A percentile compares a stretch with the other conserved stretches of the same genome.
Evolutionary conservation across 2,888 invertebrate species (phyloP).

Genomic region (Drosophila fungiperda): DNA sequence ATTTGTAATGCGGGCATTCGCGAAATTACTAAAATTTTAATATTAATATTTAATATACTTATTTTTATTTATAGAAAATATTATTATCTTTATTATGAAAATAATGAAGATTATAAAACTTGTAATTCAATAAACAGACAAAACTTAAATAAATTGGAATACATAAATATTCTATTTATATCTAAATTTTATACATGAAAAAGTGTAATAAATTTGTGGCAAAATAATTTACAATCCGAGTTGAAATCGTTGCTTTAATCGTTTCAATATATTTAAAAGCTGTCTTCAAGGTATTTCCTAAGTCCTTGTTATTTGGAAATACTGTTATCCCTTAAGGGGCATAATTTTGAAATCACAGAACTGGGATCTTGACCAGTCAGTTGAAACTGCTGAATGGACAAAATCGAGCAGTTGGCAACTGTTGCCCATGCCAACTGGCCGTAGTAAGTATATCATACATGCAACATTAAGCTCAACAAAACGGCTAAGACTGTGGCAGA

Average conservation of each 20-base stretch:
- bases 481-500: conserved; percentile 9
- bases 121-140: background rate
- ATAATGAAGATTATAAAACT: background rate
- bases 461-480: conserved; percentile 53
- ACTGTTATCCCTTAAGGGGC: conserved; percentile 17
- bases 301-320: background rate
- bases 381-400: conserved; percentile 39
- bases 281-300: background rate
- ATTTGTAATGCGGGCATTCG: too few species aligned
- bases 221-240: background rate
- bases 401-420: conserved; percentile 39
- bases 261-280: background rate
- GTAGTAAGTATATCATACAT: conserved; percentile 57
- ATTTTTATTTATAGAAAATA: background rate
- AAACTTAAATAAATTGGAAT: background rate
- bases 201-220: background rate
- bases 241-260: background rate
- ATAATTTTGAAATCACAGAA: conserved; percentile 17
- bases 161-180: background rate
- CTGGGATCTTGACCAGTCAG: conserved; percentile 20
- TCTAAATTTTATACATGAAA: background rate
- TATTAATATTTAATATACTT: too few species aligned
- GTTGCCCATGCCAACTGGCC: conserved; percentile 32
- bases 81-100: background rate
- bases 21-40: too few species aligned